Percentiles rank a stretch among this genome's conserved stretches.
Evolutionary conservation across 1,140 invertebrate genomes (phyloP).

Genomic region (Trichomalopsis sarcophagae): DNA sequence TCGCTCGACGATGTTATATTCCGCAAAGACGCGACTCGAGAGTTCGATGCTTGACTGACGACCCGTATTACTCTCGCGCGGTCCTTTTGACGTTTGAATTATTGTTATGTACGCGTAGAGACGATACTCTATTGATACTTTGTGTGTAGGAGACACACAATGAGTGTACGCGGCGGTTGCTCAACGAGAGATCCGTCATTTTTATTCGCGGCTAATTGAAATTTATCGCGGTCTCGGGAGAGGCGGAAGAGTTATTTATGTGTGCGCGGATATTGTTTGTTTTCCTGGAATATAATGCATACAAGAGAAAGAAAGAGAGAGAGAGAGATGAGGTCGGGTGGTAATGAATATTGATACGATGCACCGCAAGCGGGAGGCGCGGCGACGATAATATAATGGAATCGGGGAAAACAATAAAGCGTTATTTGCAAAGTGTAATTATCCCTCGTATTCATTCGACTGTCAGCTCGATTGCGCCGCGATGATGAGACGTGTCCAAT

Average conservation of each 20-base stretch:
- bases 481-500: neutral
- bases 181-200: conserved; percentile 28
- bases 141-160: neutral
- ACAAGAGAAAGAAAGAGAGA: no score
- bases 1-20: neutral
- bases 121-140: no score
- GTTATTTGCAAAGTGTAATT: neutral
- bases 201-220: conserved; percentile 36
- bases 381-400: no score
- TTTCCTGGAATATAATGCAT: conserved; percentile 5
- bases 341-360: conserved; percentile 32
- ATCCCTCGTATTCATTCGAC: neutral
- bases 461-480: neutral
- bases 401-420: no score
- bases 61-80: conserved; percentile 20
- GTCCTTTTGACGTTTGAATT: conserved; percentile 29
- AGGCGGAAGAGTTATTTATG: neutral
- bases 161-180: neutral
- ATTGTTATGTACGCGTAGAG: neutral
- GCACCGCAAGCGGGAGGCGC: no score
- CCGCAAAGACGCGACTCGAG: no score
- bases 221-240: conserved; percentile 19
- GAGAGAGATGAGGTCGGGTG: neutral
- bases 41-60: conserved; percentile 7
- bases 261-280: conserved; percentile 34